phyloP scores from a whole-genome alignment of 2,888 invertebrate species.

The Prosapia bicincta region DNA sequence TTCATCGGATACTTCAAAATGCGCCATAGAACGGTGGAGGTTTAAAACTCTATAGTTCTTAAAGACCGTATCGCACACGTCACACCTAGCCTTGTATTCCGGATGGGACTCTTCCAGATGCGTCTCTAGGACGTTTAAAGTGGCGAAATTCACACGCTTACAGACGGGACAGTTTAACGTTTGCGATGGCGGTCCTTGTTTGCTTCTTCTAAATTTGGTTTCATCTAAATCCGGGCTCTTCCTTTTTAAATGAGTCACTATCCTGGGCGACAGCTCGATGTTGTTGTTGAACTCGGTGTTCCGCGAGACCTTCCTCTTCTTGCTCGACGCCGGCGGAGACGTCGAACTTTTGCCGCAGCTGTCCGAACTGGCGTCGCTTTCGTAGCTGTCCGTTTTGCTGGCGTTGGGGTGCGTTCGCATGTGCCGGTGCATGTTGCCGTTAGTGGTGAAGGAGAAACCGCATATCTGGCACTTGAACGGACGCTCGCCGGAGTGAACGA shows the following conservation, averaged over 20 bases:
- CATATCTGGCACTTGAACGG: constrained; percentile 77
- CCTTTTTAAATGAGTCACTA: not conserved
- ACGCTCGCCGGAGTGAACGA: constrained; percentile 76
- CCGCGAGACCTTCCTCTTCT: constrained; percentile 23
- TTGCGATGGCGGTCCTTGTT: constrained; percentile 3
- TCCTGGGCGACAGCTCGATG: constrained; percentile 11
- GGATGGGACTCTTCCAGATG: constrained; percentile 66
- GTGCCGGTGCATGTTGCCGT: constrained; percentile 83
- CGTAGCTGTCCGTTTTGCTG: constrained; percentile 22
- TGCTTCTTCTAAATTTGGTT: not conserved
- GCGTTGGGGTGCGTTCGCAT: constrained; percentile 62
- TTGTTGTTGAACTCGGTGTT: constrained; percentile 30
- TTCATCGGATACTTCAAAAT: constrained; percentile 44
- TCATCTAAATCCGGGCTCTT: constrained; percentile 18
- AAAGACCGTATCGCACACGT: constrained; percentile 68
- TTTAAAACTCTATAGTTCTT: constrained; percentile 68
- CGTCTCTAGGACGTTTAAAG: constrained; percentile 55
- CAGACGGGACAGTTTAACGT: constrained; percentile 58
- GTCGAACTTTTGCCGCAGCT: constrained; percentile 24
- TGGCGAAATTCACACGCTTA: constrained; percentile 57
- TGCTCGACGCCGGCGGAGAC: constrained; percentile 6
- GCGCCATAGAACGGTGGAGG: constrained; percentile 63
- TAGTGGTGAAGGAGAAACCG: constrained; percentile 77
- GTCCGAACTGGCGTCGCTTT: constrained; percentile 31
- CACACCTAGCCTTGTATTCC: constrained; percentile 65